Percentiles rank a stretch among this genome's conserved stretches.
Conservation (phyloP, 2,113 vertebrate genomes). For the Xenus cinereus region DNA sequence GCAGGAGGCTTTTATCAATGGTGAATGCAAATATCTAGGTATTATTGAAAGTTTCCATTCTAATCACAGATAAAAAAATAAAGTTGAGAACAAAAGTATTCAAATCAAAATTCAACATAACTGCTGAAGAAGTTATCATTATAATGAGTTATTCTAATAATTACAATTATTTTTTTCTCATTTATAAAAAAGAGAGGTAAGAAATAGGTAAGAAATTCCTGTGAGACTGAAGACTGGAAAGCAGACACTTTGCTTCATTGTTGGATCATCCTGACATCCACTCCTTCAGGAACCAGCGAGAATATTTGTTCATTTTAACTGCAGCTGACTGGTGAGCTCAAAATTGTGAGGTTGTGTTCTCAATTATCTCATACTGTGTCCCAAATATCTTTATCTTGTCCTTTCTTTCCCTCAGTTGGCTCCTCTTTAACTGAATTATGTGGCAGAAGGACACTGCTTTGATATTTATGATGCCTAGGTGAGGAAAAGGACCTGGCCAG, state of each 20-base stretch:
- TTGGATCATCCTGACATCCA: not conserved
- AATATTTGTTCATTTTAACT: not conserved
- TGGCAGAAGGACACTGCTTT: not conserved
- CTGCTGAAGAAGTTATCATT: not conserved
- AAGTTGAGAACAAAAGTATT: not conserved
- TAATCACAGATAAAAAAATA: not conserved
- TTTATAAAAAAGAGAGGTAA: not conserved
- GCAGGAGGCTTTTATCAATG: not conserved
- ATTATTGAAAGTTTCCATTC: not conserved
- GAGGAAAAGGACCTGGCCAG: not conserved
- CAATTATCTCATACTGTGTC: not conserved
- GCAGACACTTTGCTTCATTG: not conserved
- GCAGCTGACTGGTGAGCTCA: not conserved
- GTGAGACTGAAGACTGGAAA: not conserved
- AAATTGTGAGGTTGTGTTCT: not conserved
- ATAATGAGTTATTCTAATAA: not conserved
- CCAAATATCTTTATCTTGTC: not conserved
- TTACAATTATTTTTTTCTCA: not conserved
- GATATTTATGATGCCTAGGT: not conserved
- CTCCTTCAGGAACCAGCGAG: not conserved
- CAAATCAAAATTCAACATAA: not conserved
- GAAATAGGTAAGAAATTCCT: not conserved
- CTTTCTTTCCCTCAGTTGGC: not conserved
- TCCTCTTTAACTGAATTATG: not conserved
- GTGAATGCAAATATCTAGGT: not conserved